phyloP scores from a whole-genome alignment of 2,113 vertebrate genomes.

The Electrona antarctica region DNA sequence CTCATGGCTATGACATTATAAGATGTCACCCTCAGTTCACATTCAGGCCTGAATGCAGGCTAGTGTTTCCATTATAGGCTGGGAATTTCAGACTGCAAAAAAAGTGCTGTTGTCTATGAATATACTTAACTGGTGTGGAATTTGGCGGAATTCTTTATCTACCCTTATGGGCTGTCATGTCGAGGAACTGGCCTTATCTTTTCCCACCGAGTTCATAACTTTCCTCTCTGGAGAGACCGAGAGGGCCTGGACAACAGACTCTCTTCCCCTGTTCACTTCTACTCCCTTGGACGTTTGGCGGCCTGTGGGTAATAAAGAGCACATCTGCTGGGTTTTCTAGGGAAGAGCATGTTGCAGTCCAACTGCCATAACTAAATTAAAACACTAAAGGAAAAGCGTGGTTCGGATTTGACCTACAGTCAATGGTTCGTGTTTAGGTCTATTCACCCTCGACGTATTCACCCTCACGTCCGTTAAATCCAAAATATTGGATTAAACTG shows the following conservation, averaged over 20 bases:
- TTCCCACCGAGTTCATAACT: constrained; percentile 55
- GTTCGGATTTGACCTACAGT: constrained; percentile 39
- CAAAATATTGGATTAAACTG: constrained; percentile 33
- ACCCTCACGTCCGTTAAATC: too few species aligned
- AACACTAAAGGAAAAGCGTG: constrained; percentile 27
- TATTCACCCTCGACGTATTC: neutral
- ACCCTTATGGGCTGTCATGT: constrained; percentile 28
- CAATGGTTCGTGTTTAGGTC: constrained; percentile 33
- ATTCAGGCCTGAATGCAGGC: neutral
- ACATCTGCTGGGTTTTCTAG: constrained; percentile 70
- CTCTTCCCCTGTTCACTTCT: constrained; percentile 54
- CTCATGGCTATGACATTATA: neutral
- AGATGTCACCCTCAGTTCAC: neutral
- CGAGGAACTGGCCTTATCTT: constrained; percentile 47
- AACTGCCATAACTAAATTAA: constrained; percentile 31
- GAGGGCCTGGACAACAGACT: constrained; percentile 49
- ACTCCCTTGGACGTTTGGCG: constrained; percentile 67
- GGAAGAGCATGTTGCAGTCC: constrained; percentile 50
- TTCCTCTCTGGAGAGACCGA: constrained; percentile 42
- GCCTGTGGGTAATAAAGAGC: constrained; percentile 58
- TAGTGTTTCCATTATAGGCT: neutral
- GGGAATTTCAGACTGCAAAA: constrained; percentile 13
- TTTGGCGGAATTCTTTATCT: constrained; percentile 38
- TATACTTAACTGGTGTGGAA: constrained; percentile 9
- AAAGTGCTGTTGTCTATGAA: constrained; percentile 14